Percentiles rank a stretch among this genome's conserved stretches.
These are phyloP conservation scores for Epinephelus coioides DNA, from an alignment of 2,797 vertebrate genomes.

Conservation along the genomic window DNA sequence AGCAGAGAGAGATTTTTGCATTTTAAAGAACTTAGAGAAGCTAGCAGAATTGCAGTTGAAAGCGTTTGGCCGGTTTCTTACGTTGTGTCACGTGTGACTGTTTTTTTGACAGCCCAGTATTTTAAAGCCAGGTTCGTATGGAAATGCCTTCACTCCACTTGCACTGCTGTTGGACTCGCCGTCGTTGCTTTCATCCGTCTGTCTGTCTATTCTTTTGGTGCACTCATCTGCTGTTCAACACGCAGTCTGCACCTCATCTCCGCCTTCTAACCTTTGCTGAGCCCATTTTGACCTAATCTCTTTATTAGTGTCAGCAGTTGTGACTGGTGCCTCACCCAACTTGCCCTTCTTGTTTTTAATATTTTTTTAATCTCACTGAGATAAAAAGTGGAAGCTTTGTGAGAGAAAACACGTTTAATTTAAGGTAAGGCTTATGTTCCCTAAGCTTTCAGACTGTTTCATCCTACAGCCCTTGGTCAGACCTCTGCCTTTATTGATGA, in stretches of 20 bases:
- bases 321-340: conserved; percentile 65
- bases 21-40: conserved; percentile 89
- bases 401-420: conserved; percentile 7
- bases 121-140: conserved; percentile 99
- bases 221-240: conserved; percentile 81
- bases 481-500: not conserved
- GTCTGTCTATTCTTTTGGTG: conserved; percentile 88
- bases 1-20: conserved; percentile 87
- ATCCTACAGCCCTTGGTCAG: not conserved
- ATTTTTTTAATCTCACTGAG: conserved; percentile 7
- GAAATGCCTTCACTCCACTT: conserved; percentile 99
- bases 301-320: conserved; percentile 46
- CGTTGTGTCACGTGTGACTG: conserved; percentile 99
- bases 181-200: conserved; percentile 97
- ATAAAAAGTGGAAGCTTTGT: not conserved
- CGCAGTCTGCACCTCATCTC: conserved; percentile 80
- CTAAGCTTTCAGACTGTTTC: conserved; percentile 11
- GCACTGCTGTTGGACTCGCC: conserved; percentile 99
- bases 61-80: conserved; percentile 99
- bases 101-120: conserved; percentile 99
- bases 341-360: conserved; percentile 34
- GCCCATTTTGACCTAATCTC: conserved; percentile 54
- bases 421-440: conserved; percentile 13
- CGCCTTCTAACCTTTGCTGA: conserved; percentile 63
- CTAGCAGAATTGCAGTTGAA: conserved; percentile 89